phyloP scores from a whole-genome alignment of 2,888 invertebrate species.

The Callosobruchus maculatus region DNA sequence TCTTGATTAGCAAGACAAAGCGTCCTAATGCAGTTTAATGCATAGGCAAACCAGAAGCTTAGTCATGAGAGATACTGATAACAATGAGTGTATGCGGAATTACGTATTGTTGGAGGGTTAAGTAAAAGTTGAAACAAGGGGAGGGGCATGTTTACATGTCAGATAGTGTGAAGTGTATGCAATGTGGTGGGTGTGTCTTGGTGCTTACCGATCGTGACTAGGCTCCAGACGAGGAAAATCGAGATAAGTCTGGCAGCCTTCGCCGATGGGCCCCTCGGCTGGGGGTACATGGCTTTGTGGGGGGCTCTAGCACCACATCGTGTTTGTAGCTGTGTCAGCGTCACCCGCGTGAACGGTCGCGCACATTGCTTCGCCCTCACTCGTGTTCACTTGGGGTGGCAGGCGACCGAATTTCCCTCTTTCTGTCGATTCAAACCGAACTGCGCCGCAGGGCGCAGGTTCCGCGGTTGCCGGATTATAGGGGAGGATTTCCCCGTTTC shows the following conservation, averaged over 20 bases:
- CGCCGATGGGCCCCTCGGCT: constrained; percentile 39
- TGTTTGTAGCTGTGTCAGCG: not conserved
- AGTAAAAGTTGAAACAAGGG: constrained; percentile 34
- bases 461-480: not conserved
- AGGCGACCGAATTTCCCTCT: not conserved
- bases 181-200: constrained; percentile 45
- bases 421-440: not conserved
- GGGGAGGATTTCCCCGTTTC: not conserved
- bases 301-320: not conserved
- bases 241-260: constrained; percentile 38
- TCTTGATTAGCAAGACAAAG: not conserved
- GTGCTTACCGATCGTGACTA: constrained; percentile 45
- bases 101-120: constrained; percentile 36
- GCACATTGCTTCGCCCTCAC: not conserved
- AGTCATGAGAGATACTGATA: constrained; percentile 1
- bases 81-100: not conserved
- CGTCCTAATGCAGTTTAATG: not conserved
- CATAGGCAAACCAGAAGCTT: not conserved
- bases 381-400: not conserved
- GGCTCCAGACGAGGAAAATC: constrained; percentile 41
- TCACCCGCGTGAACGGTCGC: not conserved
- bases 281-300: constrained; percentile 35
- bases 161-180: constrained; percentile 32
- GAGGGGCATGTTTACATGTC: constrained; percentile 51
- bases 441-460: not conserved